A percentile compares a stretch with the other conserved stretches of the same genome.
Conservation (phyloP, 2,797 vertebrate genomes). For the Podarcis siculus region DNA sequence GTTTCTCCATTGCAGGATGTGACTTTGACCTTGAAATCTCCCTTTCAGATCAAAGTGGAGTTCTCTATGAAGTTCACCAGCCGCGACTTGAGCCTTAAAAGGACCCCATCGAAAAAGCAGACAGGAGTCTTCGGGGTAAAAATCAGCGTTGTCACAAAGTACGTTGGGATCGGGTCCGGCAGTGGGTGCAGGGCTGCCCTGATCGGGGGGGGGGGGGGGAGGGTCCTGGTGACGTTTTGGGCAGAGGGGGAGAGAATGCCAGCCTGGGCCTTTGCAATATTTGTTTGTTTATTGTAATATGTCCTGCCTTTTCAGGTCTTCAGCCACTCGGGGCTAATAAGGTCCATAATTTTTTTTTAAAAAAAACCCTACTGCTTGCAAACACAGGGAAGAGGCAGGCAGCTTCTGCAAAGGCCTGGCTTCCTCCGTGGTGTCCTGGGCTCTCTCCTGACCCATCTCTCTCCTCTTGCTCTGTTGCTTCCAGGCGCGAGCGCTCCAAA, state of each 20-base stretch:
- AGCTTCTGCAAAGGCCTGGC: neutral
- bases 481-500: slow-evolving; percentile 97
- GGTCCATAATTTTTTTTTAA: neutral
- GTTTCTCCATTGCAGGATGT: neutral
- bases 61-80: slow-evolving; percentile 99
- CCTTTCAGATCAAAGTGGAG: slow-evolving; percentile 93
- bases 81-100: slow-evolving; percentile 96
- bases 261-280: too few relatives aligned
- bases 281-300: too few relatives aligned
- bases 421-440: neutral
- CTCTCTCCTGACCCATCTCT: neutral
- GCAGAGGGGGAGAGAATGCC: too few relatives aligned
- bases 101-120: slow-evolving; percentile 97
- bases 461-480: rapidly evolving
- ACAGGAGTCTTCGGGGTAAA: slow-evolving; percentile 98
- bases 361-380: neutral
- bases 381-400: neutral
- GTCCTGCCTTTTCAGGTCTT: too few relatives aligned
- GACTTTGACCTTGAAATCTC: neutral
- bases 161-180: slow-evolving; percentile 21
- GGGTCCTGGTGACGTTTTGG: neutral
- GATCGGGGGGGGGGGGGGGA: too few relatives aligned
- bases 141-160: slow-evolving; percentile 98
- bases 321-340: neutral
- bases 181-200: too few relatives aligned